phyloP scores from a whole-genome alignment of 2,888 invertebrate species.

The Ditylenchus weischeri region DNA sequence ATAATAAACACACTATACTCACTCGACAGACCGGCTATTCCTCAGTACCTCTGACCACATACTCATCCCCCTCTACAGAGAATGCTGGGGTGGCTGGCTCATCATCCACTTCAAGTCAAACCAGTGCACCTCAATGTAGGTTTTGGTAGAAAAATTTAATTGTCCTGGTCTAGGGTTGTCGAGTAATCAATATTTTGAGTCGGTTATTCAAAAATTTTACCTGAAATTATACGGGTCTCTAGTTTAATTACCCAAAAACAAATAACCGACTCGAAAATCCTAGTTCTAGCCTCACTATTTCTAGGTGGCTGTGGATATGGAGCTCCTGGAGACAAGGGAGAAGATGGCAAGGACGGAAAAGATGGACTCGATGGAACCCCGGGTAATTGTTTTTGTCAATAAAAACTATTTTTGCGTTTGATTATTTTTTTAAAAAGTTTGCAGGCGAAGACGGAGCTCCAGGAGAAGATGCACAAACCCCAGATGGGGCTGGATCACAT shows the following conservation, averaged over 20 bases:
- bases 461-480: constrained; percentile 22
- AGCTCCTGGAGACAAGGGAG: constrained; percentile 19
- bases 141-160: background rate
- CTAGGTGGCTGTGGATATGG: constrained; percentile 31
- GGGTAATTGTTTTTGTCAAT: constrained; percentile 8
- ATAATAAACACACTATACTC: background rate
- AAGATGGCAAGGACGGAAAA: constrained; percentile 28
- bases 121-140: background rate
- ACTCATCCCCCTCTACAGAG: background rate
- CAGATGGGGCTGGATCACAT: constrained; percentile 8
- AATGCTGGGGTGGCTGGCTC: background rate
- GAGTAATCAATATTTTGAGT: too few species aligned
- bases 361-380: constrained; percentile 30
- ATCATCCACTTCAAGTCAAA: background rate
- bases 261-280: background rate
- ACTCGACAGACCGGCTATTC: constrained; percentile 14
- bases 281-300: background rate
- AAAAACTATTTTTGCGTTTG: background rate
- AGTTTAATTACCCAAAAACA: too few species aligned
- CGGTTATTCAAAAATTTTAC: too few species aligned
- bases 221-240: too few species aligned
- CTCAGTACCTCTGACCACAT: constrained; percentile 8
- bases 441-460: constrained; percentile 22
- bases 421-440: background rate
- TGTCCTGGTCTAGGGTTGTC: too few species aligned